These are phyloP conservation scores for Euwallacea fornicatus DNA, from an alignment of 1,140 invertebrate species.

Conservation along the genomic window DNA sequence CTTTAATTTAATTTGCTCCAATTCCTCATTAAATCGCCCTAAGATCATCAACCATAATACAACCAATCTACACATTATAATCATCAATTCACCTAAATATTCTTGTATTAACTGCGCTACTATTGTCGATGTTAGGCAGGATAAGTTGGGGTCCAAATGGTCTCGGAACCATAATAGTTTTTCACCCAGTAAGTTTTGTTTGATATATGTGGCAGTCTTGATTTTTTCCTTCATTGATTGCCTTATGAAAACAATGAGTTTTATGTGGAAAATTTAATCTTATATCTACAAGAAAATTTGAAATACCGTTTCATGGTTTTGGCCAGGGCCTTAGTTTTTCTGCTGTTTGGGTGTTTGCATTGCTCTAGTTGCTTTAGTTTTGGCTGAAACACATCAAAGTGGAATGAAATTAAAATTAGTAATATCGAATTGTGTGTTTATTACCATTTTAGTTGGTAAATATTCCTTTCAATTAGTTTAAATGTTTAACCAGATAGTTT, in stretches of 20 bases:
- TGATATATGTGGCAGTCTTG: constrained; percentile 65
- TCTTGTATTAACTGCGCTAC: constrained; percentile 61
- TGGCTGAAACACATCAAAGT: constrained; percentile 26
- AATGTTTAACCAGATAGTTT: too few relatives aligned
- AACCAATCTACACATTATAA: background rate
- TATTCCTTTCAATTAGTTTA: too few relatives aligned
- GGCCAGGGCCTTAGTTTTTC: constrained; percentile 69
- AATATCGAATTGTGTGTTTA: too few relatives aligned
- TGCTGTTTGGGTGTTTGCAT: constrained; percentile 75
- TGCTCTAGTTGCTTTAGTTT: constrained; percentile 59
- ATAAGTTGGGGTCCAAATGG: constrained; percentile 59
- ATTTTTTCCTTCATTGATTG: constrained; percentile 64
- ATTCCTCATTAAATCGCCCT: constrained; percentile 71
- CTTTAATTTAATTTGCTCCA: constrained; percentile 73
- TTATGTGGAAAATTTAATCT: background rate
- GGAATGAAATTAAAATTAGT: too few relatives aligned
- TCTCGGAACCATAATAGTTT: constrained; percentile 72
- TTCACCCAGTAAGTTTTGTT: constrained; percentile 70
- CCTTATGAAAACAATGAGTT: constrained; percentile 45
- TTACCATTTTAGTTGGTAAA: too few relatives aligned
- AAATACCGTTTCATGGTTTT: constrained; percentile 65
- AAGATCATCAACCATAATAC: constrained; percentile 39
- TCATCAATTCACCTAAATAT: constrained; percentile 46
- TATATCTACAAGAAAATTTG: background rate
- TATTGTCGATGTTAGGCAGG: constrained; percentile 60